A percentile compares a stretch with the other conserved stretches of the same genome.
phyloP scores from a whole-genome alignment of 1,140 invertebrate genomes.

The Cyclargus thomasi region DNA sequence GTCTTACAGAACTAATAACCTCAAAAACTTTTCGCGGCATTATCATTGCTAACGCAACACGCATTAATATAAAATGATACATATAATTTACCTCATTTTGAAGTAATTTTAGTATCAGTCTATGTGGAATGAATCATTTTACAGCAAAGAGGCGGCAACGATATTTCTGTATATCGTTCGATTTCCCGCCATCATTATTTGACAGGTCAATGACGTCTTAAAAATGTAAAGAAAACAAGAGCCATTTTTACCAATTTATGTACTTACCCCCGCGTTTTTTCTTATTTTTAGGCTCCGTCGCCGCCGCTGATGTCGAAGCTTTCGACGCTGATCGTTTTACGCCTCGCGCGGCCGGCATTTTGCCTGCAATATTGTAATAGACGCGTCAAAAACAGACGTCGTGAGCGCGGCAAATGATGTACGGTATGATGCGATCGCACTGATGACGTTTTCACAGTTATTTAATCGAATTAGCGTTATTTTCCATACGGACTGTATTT shows the following conservation, averaged over 20 bases:
- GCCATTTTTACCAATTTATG: constrained; percentile 33
- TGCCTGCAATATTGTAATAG: constrained; percentile 66
- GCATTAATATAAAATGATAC: constrained; percentile 26
- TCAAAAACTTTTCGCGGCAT: constrained; percentile 40
- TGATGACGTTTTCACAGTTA: constrained; percentile 59
- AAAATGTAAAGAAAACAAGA: constrained; percentile 71
- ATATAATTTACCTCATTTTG: constrained; percentile 24
- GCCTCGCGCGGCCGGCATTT: constrained; percentile 67
- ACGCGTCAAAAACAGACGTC: constrained; percentile 59
- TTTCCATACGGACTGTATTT: constrained; percentile 45
- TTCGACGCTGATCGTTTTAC: constrained; percentile 67
- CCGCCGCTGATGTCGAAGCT: constrained; percentile 46
- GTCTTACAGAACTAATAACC: constrained; percentile 39
- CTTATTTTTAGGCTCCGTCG: constrained; percentile 62
- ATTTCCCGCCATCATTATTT: constrained; percentile 71
- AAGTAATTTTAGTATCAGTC: background rate
- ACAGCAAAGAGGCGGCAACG: constrained; percentile 30
- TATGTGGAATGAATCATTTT: background rate
- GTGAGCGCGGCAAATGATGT: constrained; percentile 55
- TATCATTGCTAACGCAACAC: constrained; percentile 44
- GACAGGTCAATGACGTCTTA: constrained; percentile 71
- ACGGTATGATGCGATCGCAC: constrained; percentile 37
- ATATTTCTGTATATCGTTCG: constrained; percentile 30
- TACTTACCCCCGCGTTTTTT: constrained; percentile 67
- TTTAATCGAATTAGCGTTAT: constrained; percentile 58